Evolutionary conservation across 37 sponge, comb jelly and placozoan genomes (phyloP).

Genomic region (Crambe crambe): DNA sequence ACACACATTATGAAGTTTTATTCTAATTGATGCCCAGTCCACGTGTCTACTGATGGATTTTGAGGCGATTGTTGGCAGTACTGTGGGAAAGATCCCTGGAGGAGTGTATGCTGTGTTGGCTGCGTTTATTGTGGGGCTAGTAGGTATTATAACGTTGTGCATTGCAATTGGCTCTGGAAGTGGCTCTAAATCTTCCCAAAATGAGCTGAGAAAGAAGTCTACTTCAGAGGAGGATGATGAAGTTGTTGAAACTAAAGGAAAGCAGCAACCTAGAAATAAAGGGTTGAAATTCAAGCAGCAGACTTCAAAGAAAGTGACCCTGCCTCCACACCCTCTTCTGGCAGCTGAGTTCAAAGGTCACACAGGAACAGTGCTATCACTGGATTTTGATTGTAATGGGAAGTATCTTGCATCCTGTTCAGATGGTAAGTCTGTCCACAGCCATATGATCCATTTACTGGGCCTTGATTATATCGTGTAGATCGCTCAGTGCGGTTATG

Average conservation of each 20-base stretch:
- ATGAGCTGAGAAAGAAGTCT: background rate
- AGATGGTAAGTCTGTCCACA: slow-evolving; percentile 47
- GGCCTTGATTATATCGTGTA: slow-evolving; percentile 11
- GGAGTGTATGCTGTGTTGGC: background rate
- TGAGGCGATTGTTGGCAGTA: background rate
- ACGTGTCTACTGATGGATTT: background rate
- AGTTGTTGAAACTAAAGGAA: background rate
- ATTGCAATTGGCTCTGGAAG: background rate
- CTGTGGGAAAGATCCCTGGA: background rate
- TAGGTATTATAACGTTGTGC: background rate
- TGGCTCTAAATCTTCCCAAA: background rate
- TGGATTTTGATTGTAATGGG: slow-evolving; percentile 72
- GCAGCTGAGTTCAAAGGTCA: slow-evolving; percentile 90
- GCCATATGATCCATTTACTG: background rate
- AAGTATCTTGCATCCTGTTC: slow-evolving; percentile 79
- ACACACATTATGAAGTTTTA: background rate
- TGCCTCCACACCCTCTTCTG: slow-evolving; percentile 69
- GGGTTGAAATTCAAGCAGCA: slow-evolving; percentile 11
- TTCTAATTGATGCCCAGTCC: background rate
- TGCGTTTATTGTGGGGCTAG: background rate
- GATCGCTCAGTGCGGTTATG: slow-evolving; percentile 81
- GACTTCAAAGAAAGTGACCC: slow-evolving; percentile 15
- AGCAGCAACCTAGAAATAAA: background rate
- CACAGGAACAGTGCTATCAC: slow-evolving; percentile 62
- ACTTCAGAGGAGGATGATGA: background rate